These are phyloP conservation scores for Clinocottus analis DNA, from an alignment of 2,113 vertebrate genomes.

Conservation along the genomic window DNA sequence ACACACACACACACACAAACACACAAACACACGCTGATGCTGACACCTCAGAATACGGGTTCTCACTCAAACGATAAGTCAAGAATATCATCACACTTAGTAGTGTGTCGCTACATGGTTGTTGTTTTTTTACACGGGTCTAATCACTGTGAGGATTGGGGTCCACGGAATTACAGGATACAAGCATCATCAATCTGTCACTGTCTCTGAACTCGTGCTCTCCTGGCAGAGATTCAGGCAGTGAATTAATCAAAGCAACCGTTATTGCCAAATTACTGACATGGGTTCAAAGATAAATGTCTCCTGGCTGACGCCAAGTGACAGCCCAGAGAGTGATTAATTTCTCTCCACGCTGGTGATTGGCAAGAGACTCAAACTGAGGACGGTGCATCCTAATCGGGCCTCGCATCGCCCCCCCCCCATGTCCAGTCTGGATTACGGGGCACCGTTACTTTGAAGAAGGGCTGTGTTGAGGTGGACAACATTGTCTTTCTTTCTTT, in stretches of 20 bases:
- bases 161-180: slow-evolving; percentile 65
- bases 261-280: slow-evolving; percentile 81
- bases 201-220: slow-evolving; percentile 74
- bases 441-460: background rate
- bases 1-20: too few relatives aligned
- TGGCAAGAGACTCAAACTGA: slow-evolving; percentile 61
- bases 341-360: slow-evolving; percentile 66
- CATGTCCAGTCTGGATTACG: slow-evolving; percentile 43
- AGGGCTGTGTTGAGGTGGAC: background rate
- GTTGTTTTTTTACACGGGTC: slow-evolving; percentile 52
- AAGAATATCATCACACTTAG: slow-evolving; percentile 46
- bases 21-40: background rate
- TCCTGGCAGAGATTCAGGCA: slow-evolving; percentile 70
- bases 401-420: slow-evolving; percentile 21
- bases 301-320: slow-evolving; percentile 65
- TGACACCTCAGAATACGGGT: background rate
- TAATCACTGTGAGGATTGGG: slow-evolving; percentile 72
- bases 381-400: slow-evolving; percentile 26
- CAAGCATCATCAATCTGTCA: slow-evolving; percentile 75
- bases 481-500: too few relatives aligned
- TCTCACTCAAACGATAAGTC: slow-evolving; percentile 31
- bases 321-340: slow-evolving; percentile 72
- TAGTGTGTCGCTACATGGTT: slow-evolving; percentile 43
- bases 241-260: slow-evolving; percentile 81
- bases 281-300: slow-evolving; percentile 79